Evolutionary conservation across 2,797 vertebrate genomes (phyloP).

Genomic region (Spheniscus humboldti): DNA sequence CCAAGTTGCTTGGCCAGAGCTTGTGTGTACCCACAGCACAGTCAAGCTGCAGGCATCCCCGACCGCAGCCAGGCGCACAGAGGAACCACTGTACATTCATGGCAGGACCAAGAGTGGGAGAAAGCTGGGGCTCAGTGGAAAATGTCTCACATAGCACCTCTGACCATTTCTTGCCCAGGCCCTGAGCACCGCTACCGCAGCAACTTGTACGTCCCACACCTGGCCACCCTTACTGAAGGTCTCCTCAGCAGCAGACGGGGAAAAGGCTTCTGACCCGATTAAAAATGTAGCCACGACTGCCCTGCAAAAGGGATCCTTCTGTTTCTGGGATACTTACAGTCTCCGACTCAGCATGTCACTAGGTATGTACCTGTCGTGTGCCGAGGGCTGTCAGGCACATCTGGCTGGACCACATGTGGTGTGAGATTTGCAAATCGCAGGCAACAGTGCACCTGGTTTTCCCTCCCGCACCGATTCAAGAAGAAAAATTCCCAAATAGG

Average conservation of each 20-base stretch:
- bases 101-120: accelerated
- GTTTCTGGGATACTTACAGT: background rate
- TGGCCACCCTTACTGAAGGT: background rate
- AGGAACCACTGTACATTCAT: background rate
- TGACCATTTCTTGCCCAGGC: background rate
- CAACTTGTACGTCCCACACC: background rate
- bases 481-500: background rate
- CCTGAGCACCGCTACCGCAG: background rate
- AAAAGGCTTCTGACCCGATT: background rate
- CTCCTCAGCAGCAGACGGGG: background rate
- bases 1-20: background rate
- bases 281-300: background rate
- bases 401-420: background rate
- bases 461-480: background rate
- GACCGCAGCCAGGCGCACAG: accelerated
- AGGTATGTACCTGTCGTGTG: accelerated
- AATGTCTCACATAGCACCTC: background rate
- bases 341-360: background rate
- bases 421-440: background rate
- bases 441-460: background rate
- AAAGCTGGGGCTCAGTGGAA: background rate
- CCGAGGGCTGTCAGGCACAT: background rate
- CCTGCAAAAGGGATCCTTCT: background rate
- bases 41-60: background rate
- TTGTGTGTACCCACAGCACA: background rate